Conservation (phyloP, 37 sponge, comb jelly and placozoan species). For the Aplysina aerophoba region DNA sequence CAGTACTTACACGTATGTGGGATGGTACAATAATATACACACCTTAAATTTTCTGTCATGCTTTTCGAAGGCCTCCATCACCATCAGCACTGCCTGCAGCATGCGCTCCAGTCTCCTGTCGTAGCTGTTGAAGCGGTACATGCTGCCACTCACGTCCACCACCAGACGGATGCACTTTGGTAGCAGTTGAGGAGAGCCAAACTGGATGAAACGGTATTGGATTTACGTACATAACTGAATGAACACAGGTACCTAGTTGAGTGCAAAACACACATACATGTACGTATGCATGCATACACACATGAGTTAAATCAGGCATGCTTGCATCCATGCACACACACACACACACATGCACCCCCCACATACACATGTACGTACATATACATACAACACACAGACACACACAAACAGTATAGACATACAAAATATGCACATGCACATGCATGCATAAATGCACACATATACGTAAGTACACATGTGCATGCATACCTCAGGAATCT, state of each 20-base stretch:
- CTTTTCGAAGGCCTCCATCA: constrained; percentile 88
- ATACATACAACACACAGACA: no score
- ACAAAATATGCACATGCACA: no score
- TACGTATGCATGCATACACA: neutral
- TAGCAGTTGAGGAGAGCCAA: constrained; percentile 48
- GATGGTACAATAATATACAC: neutral
- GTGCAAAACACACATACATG: neutral
- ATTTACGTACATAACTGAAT: no score
- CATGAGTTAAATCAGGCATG: neutral
- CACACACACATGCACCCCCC: no score
- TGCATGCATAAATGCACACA: no score
- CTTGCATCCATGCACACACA: no score
- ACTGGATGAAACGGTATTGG: constrained; percentile 16
- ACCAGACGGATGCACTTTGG: constrained; percentile 80
- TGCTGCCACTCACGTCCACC: constrained; percentile 96
- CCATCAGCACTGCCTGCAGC: constrained; percentile 82
- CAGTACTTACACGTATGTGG: no score
- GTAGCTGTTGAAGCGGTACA: constrained; percentile 92
- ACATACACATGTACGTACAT: no score
- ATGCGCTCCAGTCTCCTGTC: constrained; percentile 86
- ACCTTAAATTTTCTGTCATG: constrained; percentile 55
- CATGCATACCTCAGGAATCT: constrained; percentile 67
- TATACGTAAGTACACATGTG: no score
- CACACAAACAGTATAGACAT: no score
- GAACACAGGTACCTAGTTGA: neutral